Base-by-base conservation (phyloP, 2,113 vertebrate genomes). In the Pseudorectes ferrugineus region DNA sequence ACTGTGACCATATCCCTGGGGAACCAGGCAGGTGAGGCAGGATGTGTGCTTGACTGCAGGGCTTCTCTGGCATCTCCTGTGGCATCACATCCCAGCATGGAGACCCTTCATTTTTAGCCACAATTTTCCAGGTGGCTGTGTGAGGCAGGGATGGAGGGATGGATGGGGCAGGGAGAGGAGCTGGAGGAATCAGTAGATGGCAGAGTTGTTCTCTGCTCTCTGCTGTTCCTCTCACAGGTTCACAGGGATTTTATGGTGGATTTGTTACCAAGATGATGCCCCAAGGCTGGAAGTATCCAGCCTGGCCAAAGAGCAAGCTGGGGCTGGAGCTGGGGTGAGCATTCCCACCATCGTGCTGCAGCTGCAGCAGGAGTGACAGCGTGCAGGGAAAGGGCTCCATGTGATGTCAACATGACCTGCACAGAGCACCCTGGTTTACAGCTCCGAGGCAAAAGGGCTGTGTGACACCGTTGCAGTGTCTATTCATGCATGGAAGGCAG, bases 121-220 rank as follows among this genome's bases (percentile, higher is more conserved):
- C 33, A 42, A 0, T 43, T 55, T 78, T 49, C 48, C 21, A 5
- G 20, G 12, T 51, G 68, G 15, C 18, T 35, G 22, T 15, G 28
- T 21, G 61, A 7, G 5, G 20, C 25, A 57, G 81, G 40, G 35
- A 58, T 40, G 54, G 62, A 71, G 10, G 42, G 21, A 68, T 14
- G n/a, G 79, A 85, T 3, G 0, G 40, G 51, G 12, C 28, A 45
- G 40, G 59, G n/a, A 82, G 51, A 29, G 23, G 49, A 92, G 71
- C 33, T 7, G 0, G 20, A 68, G 77, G 24, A 94, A 88, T 89
- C 96, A 94, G 92, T 73, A 95, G 93, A 91, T 95, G 92, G 93
- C 95, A 96, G 95, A 94, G 74, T 89, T 96, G 96, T 16, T 95
- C 90, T 78, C 84, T 43, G 31, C 43, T 86, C 61, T 48, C 33